These are phyloP conservation scores for Oxyruncus cristatus DNA, from an alignment of 2,113 vertebrate species.

Conservation along the genomic window DNA sequence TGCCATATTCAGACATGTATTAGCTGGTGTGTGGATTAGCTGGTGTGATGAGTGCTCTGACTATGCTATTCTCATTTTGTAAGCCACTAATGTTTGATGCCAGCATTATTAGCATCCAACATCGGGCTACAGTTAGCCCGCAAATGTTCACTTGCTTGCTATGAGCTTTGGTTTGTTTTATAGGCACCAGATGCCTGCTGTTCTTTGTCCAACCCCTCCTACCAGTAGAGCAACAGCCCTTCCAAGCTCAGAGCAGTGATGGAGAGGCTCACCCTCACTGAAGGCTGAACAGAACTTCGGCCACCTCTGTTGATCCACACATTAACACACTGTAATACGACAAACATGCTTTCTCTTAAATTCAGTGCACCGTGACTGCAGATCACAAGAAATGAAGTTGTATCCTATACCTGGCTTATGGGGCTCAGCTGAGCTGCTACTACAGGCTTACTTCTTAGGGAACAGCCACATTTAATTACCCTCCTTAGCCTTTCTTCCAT, in stretches of 20 bases:
- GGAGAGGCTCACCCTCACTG: neutral
- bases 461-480: constrained; percentile 13
- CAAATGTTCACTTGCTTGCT: neutral
- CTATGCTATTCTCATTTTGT: neutral
- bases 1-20: neutral
- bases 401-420: neutral
- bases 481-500: neutral
- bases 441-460: neutral
- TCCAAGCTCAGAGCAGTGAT: neutral
- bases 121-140: neutral
- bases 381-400: accelerated
- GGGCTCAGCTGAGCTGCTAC: neutral
- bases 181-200: neutral
- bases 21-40: neutral
- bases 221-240: neutral
- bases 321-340: neutral
- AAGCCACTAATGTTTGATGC: neutral
- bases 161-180: neutral
- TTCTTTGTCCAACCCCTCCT: neutral
- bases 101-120: neutral
- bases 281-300: neutral
- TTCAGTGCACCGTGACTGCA: neutral
- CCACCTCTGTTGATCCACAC: neutral
- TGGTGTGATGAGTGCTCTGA: neutral
- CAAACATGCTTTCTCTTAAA: neutral